phyloP scores from a whole-genome alignment of 2,797 vertebrate species.

The Microtus agrestis region DNA sequence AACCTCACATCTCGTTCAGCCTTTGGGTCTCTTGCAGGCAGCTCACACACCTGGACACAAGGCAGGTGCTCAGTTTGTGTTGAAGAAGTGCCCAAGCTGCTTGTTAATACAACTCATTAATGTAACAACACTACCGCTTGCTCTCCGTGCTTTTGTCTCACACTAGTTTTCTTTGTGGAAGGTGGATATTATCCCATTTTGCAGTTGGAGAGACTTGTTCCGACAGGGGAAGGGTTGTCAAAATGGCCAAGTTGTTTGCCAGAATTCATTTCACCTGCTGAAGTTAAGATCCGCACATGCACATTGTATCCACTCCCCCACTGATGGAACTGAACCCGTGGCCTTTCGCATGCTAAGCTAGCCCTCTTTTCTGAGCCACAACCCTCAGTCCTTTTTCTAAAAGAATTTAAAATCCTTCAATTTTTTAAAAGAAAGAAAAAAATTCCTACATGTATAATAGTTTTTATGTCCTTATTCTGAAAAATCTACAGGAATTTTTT shows the following conservation, averaged over 20 bases:
- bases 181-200: neutral
- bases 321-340: neutral
- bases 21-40: neutral
- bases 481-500: neutral
- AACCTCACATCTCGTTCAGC: neutral
- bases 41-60: neutral
- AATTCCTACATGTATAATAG: neutral
- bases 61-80: constrained; percentile 6
- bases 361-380: neutral
- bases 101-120: neutral
- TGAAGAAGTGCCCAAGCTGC: neutral
- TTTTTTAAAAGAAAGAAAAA: constrained; percentile 4
- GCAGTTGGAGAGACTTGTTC: constrained; percentile 20
- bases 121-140: neutral
- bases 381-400: neutral
- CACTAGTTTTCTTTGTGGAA: neutral
- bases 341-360: neutral
- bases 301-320: neutral
- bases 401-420: neutral
- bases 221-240: neutral
- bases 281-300: neutral
- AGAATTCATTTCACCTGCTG: neutral
- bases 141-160: neutral
- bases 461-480: neutral
- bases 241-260: constrained; percentile 5